Conservation (phyloP, 2,888 invertebrate genomes). For the Pollenia labialis region DNA sequence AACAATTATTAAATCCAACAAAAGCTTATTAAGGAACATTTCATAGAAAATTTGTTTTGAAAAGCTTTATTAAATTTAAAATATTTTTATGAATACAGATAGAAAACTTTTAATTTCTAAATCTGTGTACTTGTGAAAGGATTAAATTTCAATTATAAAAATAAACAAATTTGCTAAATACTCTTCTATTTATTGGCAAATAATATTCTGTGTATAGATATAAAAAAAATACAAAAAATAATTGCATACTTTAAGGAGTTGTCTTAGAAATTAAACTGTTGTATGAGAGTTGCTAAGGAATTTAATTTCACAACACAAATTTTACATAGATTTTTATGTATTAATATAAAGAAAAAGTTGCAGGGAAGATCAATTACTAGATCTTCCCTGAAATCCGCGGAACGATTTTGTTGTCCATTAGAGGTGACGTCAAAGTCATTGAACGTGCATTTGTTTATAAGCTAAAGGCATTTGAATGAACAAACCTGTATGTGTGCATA, state of each 20-base stretch:
- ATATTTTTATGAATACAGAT: background rate
- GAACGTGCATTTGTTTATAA: too few species aligned
- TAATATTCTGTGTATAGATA: background rate
- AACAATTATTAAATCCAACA: too few species aligned
- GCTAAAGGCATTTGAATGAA: too few species aligned
- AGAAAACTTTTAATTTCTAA: background rate
- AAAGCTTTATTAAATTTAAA: background rate
- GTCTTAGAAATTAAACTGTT: background rate
- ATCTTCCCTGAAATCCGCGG: too few species aligned
- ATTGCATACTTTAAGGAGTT: slow-evolving; percentile 10
- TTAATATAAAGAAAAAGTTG: too few species aligned
- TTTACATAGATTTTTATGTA: too few species aligned
- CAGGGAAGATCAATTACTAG: too few species aligned
- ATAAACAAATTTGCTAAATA: slow-evolving; percentile 11
- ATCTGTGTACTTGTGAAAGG: background rate
- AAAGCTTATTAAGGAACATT: too few species aligned
- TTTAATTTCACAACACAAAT: background rate
- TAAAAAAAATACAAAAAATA: background rate
- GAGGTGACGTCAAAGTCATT: too few species aligned
- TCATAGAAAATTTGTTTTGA: too few species aligned
- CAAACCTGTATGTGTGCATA: too few species aligned
- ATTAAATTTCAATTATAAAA: background rate
- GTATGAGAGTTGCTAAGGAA: background rate
- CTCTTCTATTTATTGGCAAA: background rate
- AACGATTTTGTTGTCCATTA: too few species aligned